Evolutionary conservation across 2,888 invertebrate genomes (phyloP).

Genomic region (Drosophila emarginata): DNA sequence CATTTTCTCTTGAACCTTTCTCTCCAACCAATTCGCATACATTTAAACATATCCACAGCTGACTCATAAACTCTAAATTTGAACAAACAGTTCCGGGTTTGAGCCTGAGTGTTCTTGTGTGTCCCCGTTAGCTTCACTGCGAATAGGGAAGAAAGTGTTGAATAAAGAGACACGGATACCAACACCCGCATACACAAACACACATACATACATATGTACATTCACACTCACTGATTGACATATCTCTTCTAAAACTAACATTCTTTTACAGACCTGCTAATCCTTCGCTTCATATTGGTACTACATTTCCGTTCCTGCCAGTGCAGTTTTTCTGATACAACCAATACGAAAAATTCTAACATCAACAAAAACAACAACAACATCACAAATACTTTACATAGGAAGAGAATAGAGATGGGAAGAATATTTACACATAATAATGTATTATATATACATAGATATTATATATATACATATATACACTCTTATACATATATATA

Average conservation of each 20-base stretch:
- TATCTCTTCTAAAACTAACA: constrained; percentile 55
- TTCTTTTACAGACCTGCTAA: constrained; percentile 80
- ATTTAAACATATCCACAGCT: too few relatives aligned
- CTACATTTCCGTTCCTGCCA: constrained; percentile 81
- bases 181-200: not conserved
- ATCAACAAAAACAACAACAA: constrained; percentile 48
- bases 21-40: not conserved
- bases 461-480: constrained; percentile 42
- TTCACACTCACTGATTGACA: constrained; percentile 7
- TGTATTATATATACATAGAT: constrained; percentile 57
- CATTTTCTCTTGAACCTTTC: not conserved
- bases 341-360: constrained; percentile 35
- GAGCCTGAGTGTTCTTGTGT: too few relatives aligned
- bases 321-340: constrained; percentile 79
- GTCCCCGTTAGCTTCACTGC: too few relatives aligned
- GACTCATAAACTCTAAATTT: too few relatives aligned
- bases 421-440: constrained; percentile 64
- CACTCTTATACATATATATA: constrained; percentile 46
- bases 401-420: constrained; percentile 32
- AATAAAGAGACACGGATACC: too few relatives aligned
- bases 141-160: too few relatives aligned
- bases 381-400: constrained; percentile 59
- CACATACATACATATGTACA: not conserved
- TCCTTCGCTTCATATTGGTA: constrained; percentile 80
- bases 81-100: too few relatives aligned